Base-by-base conservation (phyloP, 2,797 vertebrate genomes). In the Discoglossus pictus region DNA sequence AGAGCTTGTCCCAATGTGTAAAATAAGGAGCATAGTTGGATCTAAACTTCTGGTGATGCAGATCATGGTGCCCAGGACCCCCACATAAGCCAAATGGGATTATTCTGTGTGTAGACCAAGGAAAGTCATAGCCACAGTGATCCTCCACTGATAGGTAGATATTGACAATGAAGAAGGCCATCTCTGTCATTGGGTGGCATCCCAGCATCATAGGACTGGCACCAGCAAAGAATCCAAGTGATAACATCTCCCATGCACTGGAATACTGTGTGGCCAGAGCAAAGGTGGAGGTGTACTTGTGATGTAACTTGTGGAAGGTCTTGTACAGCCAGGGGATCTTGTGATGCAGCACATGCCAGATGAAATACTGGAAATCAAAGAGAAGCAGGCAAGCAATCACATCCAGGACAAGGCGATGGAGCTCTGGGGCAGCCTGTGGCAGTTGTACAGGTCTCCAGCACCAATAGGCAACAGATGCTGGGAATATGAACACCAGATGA, bases 21-120 rank as follows among this genome's bases (percentile, higher is more conserved):
- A 98, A 98, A 73, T 94, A 98, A 0, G 95, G 95, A 2, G 95
- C 94, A 4, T 90, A 98, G 87, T 98, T 98, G 24, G 83, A 91
- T 60, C 76, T 91, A 75, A 93, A 93, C 73, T 86, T 92, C 46
- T 91, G 82, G 62, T 98, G 95, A 52, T 98, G 95, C 7, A 94
- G 77, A 76, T 96, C 91, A 0, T 98, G 95, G 73, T 98, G 94
- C 0, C 75, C 87, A 0, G 93, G 91, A 1, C 95, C 95, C 1
- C 94, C 94, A 0, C 90, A 96, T 68, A 93, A 83, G 0, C 92
- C 91, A 23, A 92, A 89, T 0, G 94, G 95, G 15, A 98, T 81
- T 36, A 95, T 85, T 27, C 85, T 84, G 78, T 96, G 92, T 1
- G 92, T 91, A 42, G 94, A 91, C 92, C 93, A 96, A 0, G 95